These are phyloP conservation scores for Micromussa lordhowensis DNA, from an alignment of 92 coral and sea anemone species.

Conservation along the genomic window DNA sequence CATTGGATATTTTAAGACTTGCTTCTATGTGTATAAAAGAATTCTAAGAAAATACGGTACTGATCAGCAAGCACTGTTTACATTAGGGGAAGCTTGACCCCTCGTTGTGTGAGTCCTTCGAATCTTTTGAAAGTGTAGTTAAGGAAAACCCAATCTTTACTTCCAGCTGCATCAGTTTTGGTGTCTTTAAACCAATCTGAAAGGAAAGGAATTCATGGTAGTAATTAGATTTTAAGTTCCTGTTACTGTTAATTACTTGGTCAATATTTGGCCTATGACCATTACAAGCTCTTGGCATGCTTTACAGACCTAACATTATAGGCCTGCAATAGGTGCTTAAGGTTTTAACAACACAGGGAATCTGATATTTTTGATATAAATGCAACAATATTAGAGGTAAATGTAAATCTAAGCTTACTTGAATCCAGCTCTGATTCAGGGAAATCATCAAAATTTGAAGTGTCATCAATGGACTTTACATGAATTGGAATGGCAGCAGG, in stretches of 20 bases:
- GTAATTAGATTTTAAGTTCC: neutral
- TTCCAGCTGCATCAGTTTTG: slow-evolving; percentile 70
- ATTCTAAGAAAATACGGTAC: slow-evolving; percentile 20
- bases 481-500: slow-evolving; percentile 96
- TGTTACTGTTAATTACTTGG: neutral
- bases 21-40: neutral
- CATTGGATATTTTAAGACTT: neutral
- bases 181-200: slow-evolving; percentile 82
- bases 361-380: too few species aligned
- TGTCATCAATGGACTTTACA: slow-evolving; percentile 96
- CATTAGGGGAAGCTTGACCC: slow-evolving; percentile 80
- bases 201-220: neutral
- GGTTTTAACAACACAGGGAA: neutral
- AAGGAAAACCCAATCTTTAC: slow-evolving; percentile 98
- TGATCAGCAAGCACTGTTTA: slow-evolving; percentile 22
- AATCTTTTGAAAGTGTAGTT: slow-evolving; percentile 97
- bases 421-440: slow-evolving; percentile 95
- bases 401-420: slow-evolving; percentile 54
- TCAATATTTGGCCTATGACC: neutral
- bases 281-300: too few species aligned
- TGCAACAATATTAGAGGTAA: neutral
- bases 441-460: slow-evolving; percentile 97
- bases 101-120: slow-evolving; percentile 97
- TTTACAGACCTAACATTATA: too few species aligned
- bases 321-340: neutral